phyloP scores from a whole-genome alignment of 2,113 vertebrate species.

The Hymenochirus boettgeri region DNA sequence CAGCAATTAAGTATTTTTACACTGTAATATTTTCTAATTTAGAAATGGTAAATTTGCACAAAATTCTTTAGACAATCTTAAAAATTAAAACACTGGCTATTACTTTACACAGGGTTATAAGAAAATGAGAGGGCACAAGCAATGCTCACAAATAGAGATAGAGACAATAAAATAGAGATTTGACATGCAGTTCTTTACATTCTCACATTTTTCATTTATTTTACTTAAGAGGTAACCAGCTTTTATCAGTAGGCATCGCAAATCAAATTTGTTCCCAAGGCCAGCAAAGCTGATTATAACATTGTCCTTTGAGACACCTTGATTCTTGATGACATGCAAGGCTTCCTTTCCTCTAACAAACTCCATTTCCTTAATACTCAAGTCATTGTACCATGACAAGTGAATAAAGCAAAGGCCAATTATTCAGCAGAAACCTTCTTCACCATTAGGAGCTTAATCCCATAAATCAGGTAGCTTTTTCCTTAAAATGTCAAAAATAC shows the following conservation, averaged over 20 bases:
- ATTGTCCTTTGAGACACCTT: conserved; percentile 40
- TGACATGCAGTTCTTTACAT: neutral
- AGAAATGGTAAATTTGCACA: too few species aligned
- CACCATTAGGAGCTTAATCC: conserved; percentile 34
- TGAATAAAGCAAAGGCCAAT: conserved; percentile 42
- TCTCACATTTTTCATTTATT: conserved; percentile 30
- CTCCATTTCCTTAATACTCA: conserved; percentile 37
- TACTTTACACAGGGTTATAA: too few species aligned
- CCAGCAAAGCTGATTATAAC: conserved; percentile 39
- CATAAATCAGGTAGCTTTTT: conserved; percentile 41
- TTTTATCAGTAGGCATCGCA: neutral
- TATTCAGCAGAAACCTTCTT: conserved; percentile 36
- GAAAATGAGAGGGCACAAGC: too few species aligned
- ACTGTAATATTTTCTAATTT: too few species aligned
- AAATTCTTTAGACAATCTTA: too few species aligned
- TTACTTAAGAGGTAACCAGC: conserved; percentile 16
- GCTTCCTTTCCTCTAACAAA: conserved; percentile 26
- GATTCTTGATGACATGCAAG: conserved; percentile 29
- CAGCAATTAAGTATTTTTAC: too few species aligned
- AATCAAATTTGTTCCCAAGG: conserved; percentile 35
- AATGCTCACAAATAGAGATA: too few species aligned
- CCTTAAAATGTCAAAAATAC: conserved; percentile 29
- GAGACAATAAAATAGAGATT: neutral
- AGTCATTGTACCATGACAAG: conserved; percentile 30
- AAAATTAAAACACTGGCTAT: too few species aligned